phyloP scores from a whole-genome alignment of 2,888 invertebrate genomes.

The Dryobotodes eremita region DNA sequence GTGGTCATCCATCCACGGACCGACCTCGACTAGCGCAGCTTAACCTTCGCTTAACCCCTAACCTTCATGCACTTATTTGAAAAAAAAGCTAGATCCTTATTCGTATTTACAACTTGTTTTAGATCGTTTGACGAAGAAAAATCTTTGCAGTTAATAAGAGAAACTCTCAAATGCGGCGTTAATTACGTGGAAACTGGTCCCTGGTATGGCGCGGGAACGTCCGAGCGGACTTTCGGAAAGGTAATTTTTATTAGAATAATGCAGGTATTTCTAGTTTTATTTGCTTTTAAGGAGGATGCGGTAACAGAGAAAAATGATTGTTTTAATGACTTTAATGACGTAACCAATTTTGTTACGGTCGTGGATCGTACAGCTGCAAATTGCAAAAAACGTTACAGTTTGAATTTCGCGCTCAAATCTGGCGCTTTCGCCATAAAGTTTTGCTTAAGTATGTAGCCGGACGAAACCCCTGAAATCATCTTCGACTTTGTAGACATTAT shows the following conservation, averaged over 20 bases:
- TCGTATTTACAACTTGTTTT: slow-evolving; percentile 62
- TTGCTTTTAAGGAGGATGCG: too few species aligned
- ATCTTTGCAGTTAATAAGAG: slow-evolving; percentile 92
- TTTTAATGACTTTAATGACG: background rate
- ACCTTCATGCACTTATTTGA: background rate
- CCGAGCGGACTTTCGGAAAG: slow-evolving; percentile 96
- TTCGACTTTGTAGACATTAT: too few species aligned
- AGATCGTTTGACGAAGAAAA: slow-evolving; percentile 92
- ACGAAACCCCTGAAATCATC: background rate
- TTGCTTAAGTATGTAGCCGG: background rate
- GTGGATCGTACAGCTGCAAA: background rate
- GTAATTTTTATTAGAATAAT: slow-evolving; percentile 77
- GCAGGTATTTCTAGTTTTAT: background rate
- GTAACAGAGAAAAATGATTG: background rate
- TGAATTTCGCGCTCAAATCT: background rate
- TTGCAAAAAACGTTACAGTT: too few species aligned
- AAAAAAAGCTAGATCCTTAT: background rate
- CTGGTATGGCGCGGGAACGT: slow-evolving; percentile 97
- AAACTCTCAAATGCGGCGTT: slow-evolving; percentile 94
- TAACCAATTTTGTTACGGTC: background rate
- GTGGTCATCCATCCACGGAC: background rate
- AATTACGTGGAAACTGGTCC: slow-evolving; percentile 98
- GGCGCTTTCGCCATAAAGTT: background rate
- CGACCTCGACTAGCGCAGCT: background rate
- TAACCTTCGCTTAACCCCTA: background rate